phyloP scores from a whole-genome alignment of 2,797 vertebrate species.

The Phaenicophaeus curvirostris region DNA sequence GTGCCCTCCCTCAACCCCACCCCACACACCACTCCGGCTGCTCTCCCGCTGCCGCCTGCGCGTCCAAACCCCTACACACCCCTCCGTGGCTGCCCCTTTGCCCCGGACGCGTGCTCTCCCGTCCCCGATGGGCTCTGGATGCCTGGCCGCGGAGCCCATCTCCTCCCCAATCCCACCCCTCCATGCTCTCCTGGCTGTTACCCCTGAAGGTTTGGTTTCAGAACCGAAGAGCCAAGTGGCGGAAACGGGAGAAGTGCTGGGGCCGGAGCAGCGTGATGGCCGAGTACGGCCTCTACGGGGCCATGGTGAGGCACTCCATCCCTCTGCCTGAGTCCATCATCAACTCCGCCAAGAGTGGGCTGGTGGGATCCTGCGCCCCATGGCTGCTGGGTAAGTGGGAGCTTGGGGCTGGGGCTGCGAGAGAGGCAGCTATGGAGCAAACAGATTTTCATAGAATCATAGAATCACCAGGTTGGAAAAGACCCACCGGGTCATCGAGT shows the following conservation, averaged over 20 bases:
- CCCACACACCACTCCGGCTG: neutral
- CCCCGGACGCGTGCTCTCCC: rapidly evolving
- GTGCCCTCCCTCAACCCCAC: neutral
- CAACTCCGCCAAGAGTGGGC: constrained; percentile 82
- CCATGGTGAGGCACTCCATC: constrained; percentile 90
- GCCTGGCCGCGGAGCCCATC: rapidly evolving
- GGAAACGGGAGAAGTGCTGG: constrained; percentile 90
- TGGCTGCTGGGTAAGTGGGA: constrained; percentile 88
- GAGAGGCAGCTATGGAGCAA: rapidly evolving
- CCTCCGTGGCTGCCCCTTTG: neutral
- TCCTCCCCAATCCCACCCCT: constrained; percentile 46
- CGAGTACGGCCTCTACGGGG: constrained; percentile 87
- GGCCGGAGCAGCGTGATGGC: constrained; percentile 90
- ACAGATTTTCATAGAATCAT: rapidly evolving
- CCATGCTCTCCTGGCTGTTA: constrained; percentile 42
- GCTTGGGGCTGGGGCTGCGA: too few species aligned
- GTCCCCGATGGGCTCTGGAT: rapidly evolving
- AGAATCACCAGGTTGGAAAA: too few species aligned
- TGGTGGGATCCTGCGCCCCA: constrained; percentile 85
- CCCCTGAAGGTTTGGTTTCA: constrained; percentile 88
- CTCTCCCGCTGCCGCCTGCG: neutral
- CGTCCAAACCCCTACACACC: neutral
- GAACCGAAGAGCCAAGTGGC: constrained; percentile 89
- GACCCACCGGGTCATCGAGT: too few species aligned
- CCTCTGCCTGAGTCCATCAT: constrained; percentile 86